phyloP scores from a whole-genome alignment of 2,113 vertebrate genomes.

The Ginglymostoma cirratum region DNA sequence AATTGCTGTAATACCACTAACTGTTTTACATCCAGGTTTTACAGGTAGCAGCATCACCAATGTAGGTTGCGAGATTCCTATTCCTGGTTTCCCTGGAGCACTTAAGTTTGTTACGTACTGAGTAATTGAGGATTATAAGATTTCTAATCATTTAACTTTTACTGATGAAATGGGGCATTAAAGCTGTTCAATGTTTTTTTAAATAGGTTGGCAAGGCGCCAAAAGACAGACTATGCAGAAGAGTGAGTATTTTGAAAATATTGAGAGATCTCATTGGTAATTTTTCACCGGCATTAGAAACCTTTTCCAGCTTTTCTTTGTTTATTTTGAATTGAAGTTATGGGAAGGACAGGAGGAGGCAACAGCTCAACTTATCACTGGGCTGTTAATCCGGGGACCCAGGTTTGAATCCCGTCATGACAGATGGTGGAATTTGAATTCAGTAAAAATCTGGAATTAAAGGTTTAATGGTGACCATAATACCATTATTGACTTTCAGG shows the following conservation, averaged over 20 bases:
- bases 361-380: no score
- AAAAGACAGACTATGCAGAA: slow-evolving; percentile 87
- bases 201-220: slow-evolving; percentile 88
- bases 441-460: no score
- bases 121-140: not conserved
- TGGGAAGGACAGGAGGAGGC: not conserved
- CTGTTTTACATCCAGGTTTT: not conserved
- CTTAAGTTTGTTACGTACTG: not conserved
- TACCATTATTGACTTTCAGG: no score
- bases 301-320: not conserved
- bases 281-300: not conserved
- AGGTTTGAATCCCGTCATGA: no score
- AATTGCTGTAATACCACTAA: not conserved
- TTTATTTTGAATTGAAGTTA: slow-evolving; percentile 5
- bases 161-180: not conserved
- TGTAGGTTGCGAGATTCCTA: not conserved
- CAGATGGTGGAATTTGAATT: no score
- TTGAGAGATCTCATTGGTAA: not conserved
- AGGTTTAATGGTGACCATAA: no score
- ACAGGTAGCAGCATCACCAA: not conserved
- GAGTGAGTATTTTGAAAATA: slow-evolving; percentile 60
- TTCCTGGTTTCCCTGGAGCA: not conserved
- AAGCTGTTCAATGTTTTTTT: slow-evolving; percentile 6
- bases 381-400: no score
- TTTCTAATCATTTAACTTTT: not conserved